Conservation (phyloP, 2,797 vertebrate species). For the Rhynchonycteris naso region DNA sequence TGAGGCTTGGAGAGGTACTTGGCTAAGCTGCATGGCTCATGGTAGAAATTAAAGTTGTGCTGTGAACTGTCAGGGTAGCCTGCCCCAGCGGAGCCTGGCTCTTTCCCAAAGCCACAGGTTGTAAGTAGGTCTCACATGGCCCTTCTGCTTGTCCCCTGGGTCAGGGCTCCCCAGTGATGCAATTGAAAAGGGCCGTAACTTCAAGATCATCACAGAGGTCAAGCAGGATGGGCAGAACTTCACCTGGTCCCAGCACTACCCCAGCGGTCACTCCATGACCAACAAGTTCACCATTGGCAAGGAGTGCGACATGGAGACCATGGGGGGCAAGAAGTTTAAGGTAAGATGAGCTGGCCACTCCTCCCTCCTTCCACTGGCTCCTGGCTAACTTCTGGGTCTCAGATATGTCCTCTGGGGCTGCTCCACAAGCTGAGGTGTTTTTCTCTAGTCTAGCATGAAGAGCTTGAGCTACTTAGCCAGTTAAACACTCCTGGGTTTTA, state of each 20-base stretch:
- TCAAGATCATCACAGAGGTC: slow-evolving; percentile 93
- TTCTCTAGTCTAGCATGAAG: neutral
- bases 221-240: slow-evolving; percentile 90
- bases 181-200: slow-evolving; percentile 90
- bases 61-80: neutral
- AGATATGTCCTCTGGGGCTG: neutral
- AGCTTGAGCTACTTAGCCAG: neutral
- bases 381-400: neutral
- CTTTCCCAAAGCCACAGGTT: neutral
- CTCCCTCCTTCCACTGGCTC: neutral
- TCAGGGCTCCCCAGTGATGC: slow-evolving; percentile 91
- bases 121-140: neutral
- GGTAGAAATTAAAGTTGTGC: neutral
- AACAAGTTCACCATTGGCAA: slow-evolving; percentile 91
- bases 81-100: neutral
- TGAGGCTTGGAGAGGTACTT: neutral
- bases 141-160: neutral
- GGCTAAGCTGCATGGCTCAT: neutral
- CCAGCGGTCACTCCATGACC: slow-evolving; percentile 86
- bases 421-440: neutral
- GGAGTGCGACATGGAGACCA: slow-evolving; percentile 91
- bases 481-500: neutral
- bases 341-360: slow-evolving; percentile 81
- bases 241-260: slow-evolving; percentile 91
- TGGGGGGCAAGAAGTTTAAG: slow-evolving; percentile 90